These are phyloP conservation scores for Mythimna impura DNA, from an alignment of 2,888 invertebrate species.

Conservation along the genomic window DNA sequence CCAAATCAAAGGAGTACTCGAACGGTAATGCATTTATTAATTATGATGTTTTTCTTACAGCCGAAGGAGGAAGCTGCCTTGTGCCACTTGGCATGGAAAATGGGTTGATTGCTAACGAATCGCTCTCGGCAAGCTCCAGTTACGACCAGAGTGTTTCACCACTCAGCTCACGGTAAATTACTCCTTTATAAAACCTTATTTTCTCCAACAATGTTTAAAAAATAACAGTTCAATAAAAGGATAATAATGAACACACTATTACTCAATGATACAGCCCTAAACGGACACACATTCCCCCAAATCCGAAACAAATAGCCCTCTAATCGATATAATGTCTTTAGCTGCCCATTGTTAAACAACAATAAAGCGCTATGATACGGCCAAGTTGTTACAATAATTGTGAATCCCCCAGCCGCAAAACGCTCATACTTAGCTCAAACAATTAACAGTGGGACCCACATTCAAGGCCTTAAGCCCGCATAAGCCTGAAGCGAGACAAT, in stretches of 20 bases:
- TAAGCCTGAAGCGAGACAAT: conserved; percentile 85
- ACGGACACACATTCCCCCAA: conserved; percentile 56
- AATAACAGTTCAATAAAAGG: conserved; percentile 7
- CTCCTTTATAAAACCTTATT: background rate
- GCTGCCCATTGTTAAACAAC: conserved; percentile 78
- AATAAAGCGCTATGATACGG: conserved; percentile 82
- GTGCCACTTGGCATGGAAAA: conserved; percentile 96
- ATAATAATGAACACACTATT: conserved; percentile 14
- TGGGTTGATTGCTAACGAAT: conserved; percentile 95
- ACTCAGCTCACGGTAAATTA: conserved; percentile 94
- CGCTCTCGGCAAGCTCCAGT: conserved; percentile 96
- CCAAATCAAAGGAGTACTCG: conserved; percentile 16
- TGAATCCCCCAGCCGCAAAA: conserved; percentile 82
- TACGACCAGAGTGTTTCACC: conserved; percentile 97
- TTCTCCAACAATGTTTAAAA: background rate
- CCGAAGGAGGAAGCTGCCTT: conserved; percentile 92
- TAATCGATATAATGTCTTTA: conserved; percentile 73
- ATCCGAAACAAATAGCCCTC: conserved; percentile 70
- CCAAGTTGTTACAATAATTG: conserved; percentile 85
- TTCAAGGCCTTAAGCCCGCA: conserved; percentile 84
- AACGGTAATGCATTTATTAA: conserved; percentile 32
- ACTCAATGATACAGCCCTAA: conserved; percentile 25
- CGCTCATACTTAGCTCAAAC: conserved; percentile 86
- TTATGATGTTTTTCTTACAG: conserved; percentile 69
- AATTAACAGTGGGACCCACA: conserved; percentile 87